These are phyloP conservation scores for Arrhamphus sclerolepis DNA, from an alignment of 2,797 vertebrate species.

Conservation along the genomic window DNA sequence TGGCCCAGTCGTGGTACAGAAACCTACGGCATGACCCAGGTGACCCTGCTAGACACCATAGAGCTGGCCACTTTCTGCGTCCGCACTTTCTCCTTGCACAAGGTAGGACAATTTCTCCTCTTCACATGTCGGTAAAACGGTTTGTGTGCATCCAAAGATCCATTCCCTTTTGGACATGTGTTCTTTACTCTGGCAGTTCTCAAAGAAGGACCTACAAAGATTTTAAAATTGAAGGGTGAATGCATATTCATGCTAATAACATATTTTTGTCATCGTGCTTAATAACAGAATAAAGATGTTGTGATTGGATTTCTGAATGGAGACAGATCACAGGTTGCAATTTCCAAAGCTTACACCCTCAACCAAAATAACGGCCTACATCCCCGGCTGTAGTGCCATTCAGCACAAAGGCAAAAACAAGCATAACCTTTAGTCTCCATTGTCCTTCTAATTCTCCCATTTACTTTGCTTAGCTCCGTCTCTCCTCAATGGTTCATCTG, in stretches of 20 bases:
- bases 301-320: conserved; percentile 1
- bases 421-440: conserved; percentile 27
- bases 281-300: neutral
- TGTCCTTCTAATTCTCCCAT: conserved; percentile 45
- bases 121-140: neutral
- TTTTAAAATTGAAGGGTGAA: no score
- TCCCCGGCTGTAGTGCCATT: neutral
- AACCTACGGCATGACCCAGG: conserved; percentile 96
- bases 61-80: conserved; percentile 96
- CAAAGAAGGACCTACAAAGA: no score
- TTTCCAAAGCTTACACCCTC: conserved; percentile 9
- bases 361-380: conserved; percentile 2
- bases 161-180: neutral
- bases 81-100: conserved; percentile 94
- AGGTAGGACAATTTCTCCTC: conserved; percentile 77
- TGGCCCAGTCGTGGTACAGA: conserved; percentile 95
- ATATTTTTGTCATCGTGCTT: neutral
- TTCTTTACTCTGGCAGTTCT: no score
- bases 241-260: neutral
- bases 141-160: neutral
- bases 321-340: neutral
- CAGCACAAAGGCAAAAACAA: conserved; percentile 7
- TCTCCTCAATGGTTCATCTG: conserved; percentile 75
- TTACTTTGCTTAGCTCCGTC: conserved; percentile 51
- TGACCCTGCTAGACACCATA: conserved; percentile 93